A percentile compares a stretch with the other conserved stretches of the same genome.
Evolutionary conservation across 1,140 invertebrate genomes (phyloP).

Genomic region (Neelides sp.): DNA sequence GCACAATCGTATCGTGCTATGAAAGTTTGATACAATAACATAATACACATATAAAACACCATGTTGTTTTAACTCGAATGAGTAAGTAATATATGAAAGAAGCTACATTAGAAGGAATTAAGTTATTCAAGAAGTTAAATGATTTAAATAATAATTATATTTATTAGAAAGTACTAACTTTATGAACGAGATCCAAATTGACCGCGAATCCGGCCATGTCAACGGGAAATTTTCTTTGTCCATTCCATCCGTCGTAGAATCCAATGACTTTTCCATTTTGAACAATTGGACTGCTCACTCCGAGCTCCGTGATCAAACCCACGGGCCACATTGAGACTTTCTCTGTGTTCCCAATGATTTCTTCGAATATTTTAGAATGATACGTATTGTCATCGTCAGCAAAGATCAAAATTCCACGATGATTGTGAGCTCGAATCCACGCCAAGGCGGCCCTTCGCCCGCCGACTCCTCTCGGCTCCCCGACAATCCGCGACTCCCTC

Average conservation of each 20-base stretch:
- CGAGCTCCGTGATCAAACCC: conserved; percentile 39
- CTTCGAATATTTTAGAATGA: conserved; percentile 44
- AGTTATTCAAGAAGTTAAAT: no score
- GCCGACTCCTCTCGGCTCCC: conserved; percentile 46
- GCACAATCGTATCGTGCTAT: no score
- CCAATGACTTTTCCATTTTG: conserved; percentile 38
- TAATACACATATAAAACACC: no score
- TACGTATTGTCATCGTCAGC: conserved; percentile 53
- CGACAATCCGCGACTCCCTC: conserved; percentile 16
- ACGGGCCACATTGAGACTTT: conserved; percentile 50
- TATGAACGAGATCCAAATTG: conserved; percentile 48
- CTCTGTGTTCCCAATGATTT: conserved; percentile 40
- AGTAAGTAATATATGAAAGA: no score
- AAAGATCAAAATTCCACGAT: conserved; percentile 44
- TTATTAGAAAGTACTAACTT: conserved; percentile 39
- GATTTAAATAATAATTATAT: no score
- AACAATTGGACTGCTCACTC: conserved; percentile 36
- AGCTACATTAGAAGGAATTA: no score
- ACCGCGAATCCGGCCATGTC: conserved; percentile 60
- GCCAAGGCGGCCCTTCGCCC: conserved; percentile 48
- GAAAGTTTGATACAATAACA: no score
- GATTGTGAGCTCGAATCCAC: conserved; percentile 43
- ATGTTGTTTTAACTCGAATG: no score
- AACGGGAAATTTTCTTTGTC: conserved; percentile 44
- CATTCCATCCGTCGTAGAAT: conserved; percentile 45